Evolutionary conservation across 2,888 invertebrate genomes (phyloP), one percentile per base, ranked within the genome.

Genomic region (Capitulum mitella): DNA sequence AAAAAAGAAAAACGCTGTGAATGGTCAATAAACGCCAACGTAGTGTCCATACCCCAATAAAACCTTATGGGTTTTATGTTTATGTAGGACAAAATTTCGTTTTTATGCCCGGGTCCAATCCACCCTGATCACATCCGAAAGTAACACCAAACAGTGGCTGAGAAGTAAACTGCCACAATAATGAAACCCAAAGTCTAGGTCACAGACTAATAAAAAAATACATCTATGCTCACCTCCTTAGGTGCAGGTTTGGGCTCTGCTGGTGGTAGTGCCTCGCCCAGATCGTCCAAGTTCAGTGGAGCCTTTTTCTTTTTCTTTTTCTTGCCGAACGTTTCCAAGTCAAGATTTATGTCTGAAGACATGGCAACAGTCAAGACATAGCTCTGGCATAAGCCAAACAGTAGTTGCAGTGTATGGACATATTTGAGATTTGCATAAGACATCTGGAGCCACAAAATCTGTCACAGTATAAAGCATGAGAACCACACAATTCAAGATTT

Each of bases 271-370:
- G 92, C 91, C 80, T 89, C 92, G 83, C 95, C 95, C 26, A 94
- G 85, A 83, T 96, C 96, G 82, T 95, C 95, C 85, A 95, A 87
- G 85, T 93, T 94, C 84, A 96, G 92, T 78, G 91, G 91, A 89
- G 94, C 95, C 89, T 94, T 95, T 87, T 93, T 94, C 86, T 93
- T 94, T 87, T 93, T 93, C 86, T 95, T 95, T 83, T 85, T 86
- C 86, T 93, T 93, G 32, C 93, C 93, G 84, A 93, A 93, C 83
- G 89, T 91, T 84, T 94, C 95, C 84, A 95, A 88, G 86, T 86
- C 86, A 43, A 86, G 82, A 81, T 85, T 85, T 83, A 83, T 77
- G 37, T 48, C 40, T 51, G 46, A 37, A 14, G 34, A 26, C 19
- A 74, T 74, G 37, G n/a, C n/a, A 1, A 22, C n/a, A n/a, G 10